These are phyloP conservation scores for Toxotes jaculatrix DNA, from an alignment of 2,113 vertebrate species.

Conservation along the genomic window DNA sequence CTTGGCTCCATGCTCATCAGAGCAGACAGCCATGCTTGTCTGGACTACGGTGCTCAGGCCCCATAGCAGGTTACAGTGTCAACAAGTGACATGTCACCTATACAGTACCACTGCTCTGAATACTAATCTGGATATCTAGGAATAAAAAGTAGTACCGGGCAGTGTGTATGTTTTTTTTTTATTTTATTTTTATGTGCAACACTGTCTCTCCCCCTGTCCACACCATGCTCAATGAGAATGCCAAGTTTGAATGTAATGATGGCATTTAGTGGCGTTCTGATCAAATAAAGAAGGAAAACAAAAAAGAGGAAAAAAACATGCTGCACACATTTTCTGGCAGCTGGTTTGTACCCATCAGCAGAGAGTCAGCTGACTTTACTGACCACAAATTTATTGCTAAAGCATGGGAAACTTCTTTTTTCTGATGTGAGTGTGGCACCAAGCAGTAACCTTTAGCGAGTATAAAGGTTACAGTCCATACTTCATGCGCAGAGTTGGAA, in stretches of 20 bases:
- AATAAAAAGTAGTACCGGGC: background rate
- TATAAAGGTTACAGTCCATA: background rate
- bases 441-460: constrained; percentile 10
- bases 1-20: constrained; percentile 30
- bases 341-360: constrained; percentile 2
- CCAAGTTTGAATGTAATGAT: background rate
- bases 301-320: background rate
- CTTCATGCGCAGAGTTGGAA: background rate
- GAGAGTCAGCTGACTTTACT: constrained; percentile 19
- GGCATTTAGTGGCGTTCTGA: no score
- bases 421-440: background rate
- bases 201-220: background rate
- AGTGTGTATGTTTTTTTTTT: background rate
- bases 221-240: background rate
- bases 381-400: constrained; percentile 16
- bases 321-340: constrained; percentile 3
- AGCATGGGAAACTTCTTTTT: background rate
- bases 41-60: constrained; percentile 16
- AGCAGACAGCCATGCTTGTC: constrained; percentile 24
- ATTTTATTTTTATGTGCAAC: background rate
- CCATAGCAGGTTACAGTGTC: constrained; percentile 36
- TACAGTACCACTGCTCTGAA: background rate
- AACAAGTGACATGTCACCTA: constrained; percentile 26
- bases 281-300: background rate
- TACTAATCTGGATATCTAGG: background rate